Percentiles rank a stretch among this genome's conserved stretches.
phyloP scores from a whole-genome alignment of 2,113 vertebrate species.

The Heterotilapia buettikoferi region DNA sequence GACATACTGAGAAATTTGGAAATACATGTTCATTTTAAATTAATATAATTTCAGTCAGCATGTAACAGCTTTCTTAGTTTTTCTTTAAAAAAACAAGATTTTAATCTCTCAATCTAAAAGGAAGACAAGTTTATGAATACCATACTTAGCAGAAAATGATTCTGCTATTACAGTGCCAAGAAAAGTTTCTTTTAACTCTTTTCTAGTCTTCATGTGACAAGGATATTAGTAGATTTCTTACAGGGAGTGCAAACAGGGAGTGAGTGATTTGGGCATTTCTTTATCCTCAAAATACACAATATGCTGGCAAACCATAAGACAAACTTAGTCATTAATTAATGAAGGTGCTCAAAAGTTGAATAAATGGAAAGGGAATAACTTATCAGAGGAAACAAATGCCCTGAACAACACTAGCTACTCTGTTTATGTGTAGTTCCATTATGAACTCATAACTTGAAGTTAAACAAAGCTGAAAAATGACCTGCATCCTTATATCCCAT shows the following conservation, averaged over 20 bases:
- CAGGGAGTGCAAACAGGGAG: not conserved
- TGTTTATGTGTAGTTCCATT: not conserved
- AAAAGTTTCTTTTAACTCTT: not conserved
- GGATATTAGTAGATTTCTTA: not conserved
- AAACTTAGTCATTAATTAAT: not conserved
- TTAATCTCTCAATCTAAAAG: not conserved
- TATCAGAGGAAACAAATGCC: not conserved
- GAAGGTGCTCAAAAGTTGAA: not conserved
- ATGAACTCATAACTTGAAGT: not conserved
- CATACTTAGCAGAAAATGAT: not conserved
- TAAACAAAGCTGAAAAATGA: not conserved
- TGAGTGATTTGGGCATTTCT: not conserved
- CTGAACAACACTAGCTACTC: not conserved
- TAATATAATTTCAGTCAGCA: not conserved
- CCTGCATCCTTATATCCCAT: not conserved
- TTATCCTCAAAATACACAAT: not conserved
- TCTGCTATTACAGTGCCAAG: not conserved
- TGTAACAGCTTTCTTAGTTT: not conserved
- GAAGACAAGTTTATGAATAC: not conserved
- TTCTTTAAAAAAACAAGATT: not conserved
- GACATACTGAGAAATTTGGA: not conserved
- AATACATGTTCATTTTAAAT: not conserved
- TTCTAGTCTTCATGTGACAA: not conserved
- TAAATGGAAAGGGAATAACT: not conserved
- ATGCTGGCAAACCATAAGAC: not conserved